Evolutionary conservation across 2,113 vertebrate species (phyloP).

Genomic region (Serinus canaria): DNA sequence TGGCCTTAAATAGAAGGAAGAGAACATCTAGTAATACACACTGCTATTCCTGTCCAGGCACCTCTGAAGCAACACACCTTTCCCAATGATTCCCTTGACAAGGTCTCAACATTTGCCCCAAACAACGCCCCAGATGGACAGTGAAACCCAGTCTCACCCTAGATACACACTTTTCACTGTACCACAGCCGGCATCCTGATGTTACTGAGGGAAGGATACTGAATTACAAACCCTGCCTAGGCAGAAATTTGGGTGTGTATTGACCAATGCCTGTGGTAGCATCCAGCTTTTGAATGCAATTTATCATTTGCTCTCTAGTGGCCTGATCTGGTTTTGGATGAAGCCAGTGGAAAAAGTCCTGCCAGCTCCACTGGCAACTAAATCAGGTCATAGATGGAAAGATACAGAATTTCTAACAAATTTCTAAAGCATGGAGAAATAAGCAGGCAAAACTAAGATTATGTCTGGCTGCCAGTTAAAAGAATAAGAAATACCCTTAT

Average conservation of each 20-base stretch:
- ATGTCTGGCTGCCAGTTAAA: not conserved
- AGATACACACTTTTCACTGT: not conserved
- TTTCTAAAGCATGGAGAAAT: not conserved
- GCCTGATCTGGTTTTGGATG: slow-evolving; percentile 5
- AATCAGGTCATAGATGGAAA: slow-evolving; percentile 8
- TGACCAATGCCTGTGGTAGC: not conserved
- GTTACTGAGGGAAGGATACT: not conserved
- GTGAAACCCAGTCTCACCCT: fast-evolving
- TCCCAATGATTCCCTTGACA: not conserved
- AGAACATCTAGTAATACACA: not conserved
- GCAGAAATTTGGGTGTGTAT: not conserved
- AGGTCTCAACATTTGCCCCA: not conserved
- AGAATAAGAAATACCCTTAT: not conserved
- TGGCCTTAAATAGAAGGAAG: not conserved
- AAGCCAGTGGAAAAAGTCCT: not conserved
- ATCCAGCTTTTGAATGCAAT: not conserved
- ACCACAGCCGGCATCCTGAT: not conserved
- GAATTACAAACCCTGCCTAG: not conserved
- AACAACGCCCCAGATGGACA: not conserved
- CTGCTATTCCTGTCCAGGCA: not conserved
- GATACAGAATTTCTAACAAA: not conserved
- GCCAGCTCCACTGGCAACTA: not conserved
- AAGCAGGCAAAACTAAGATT: not conserved
- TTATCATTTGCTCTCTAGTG: not conserved
- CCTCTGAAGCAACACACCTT: not conserved